Evolutionary conservation across 2,888 invertebrate genomes (phyloP).

Genomic region (Stratiomys singularior): DNA sequence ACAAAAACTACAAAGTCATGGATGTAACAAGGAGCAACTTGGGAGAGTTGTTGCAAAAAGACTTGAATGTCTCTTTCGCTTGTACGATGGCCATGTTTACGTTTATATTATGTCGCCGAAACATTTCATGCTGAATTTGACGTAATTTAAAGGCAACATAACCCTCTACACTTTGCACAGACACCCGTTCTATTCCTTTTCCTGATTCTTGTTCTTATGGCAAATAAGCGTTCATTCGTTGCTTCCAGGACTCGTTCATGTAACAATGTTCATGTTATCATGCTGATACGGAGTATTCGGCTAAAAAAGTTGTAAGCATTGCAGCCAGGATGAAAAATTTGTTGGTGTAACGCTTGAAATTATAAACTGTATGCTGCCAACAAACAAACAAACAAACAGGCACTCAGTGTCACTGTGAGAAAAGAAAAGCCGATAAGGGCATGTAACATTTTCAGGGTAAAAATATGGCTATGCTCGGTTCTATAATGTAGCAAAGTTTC

Average conservation of each 20-base stretch:
- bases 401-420: no score
- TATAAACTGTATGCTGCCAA: background rate
- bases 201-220: conserved; percentile 11
- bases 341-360: background rate
- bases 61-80: conserved; percentile 29
- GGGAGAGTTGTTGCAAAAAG: conserved; percentile 6
- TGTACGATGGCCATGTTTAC: conserved; percentile 44
- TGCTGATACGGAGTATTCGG: background rate
- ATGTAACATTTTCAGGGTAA: background rate
- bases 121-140: conserved; percentile 45
- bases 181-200: conserved; percentile 6
- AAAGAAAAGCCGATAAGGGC: background rate
- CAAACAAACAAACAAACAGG: conserved; percentile 8
- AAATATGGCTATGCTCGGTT: background rate
- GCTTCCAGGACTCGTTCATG: background rate
- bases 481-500: conserved; percentile 18
- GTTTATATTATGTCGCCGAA: conserved; percentile 40
- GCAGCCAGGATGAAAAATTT: conserved; percentile 12
- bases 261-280: conserved; percentile 18
- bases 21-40: background rate
- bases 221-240: conserved; percentile 14
- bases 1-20: conserved; percentile 23
- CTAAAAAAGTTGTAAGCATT: conserved; percentile 31
- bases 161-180: conserved; percentile 24
- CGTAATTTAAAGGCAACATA: conserved; percentile 41